Evolutionary conservation across 37 sponge, comb jelly and placozoan species (phyloP).

Genomic region (Ianthella basta): DNA sequence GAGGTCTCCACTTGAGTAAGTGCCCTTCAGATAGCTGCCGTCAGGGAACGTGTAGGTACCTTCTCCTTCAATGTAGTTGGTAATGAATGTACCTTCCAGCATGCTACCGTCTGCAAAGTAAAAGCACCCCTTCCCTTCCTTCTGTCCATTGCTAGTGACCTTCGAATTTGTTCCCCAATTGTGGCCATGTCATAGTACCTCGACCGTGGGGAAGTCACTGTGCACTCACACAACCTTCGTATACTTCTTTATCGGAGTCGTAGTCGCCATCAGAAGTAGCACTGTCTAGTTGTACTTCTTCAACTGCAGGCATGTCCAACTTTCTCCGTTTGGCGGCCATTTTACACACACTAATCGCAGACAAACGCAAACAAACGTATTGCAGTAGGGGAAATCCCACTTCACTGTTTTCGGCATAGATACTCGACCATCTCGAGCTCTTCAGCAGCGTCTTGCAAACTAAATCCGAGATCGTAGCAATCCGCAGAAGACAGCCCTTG

Average conservation of each 20-base stretch:
- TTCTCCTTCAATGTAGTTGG: constrained; percentile 44
- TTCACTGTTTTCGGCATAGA: not conserved
- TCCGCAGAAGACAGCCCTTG: constrained; percentile 55
- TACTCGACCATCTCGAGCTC: no score
- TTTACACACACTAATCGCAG: not conserved
- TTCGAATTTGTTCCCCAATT: constrained; percentile 45
- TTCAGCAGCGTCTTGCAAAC: no score
- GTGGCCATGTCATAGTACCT: constrained; percentile 54
- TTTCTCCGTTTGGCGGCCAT: not conserved
- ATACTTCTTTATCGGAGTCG: not conserved
- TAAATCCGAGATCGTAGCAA: constrained; percentile 53
- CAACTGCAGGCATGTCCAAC: not conserved
- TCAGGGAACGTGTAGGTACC: constrained; percentile 60
- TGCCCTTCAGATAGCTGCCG: constrained; percentile 56
- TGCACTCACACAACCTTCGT: constrained; percentile 24
- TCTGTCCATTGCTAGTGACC: constrained; percentile 58
- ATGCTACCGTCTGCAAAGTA: constrained; percentile 70
- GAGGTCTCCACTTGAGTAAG: constrained; percentile 54
- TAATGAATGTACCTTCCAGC: constrained; percentile 49
- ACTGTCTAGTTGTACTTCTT: no score
- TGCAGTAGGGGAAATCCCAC: no score
- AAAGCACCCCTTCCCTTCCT: constrained; percentile 58
- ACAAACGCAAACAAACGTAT: not conserved
- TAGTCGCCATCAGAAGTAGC: not conserved
- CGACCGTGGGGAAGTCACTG: constrained; percentile 60